phyloP scores from a whole-genome alignment of 1,140 invertebrate genomes.

The Platyura marginata region DNA sequence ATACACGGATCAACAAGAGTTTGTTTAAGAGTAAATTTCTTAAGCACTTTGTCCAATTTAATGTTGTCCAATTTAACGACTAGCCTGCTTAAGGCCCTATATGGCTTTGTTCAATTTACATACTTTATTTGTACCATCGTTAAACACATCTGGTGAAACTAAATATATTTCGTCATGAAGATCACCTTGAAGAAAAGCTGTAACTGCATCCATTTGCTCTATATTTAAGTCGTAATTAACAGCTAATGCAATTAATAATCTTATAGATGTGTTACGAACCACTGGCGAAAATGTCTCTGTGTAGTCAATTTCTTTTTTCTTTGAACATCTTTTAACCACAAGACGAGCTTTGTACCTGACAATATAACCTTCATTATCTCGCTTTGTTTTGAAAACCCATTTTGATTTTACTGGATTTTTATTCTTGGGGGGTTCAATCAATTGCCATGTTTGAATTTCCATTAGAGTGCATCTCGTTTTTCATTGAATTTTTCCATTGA shows the following conservation, averaged over 20 bases:
- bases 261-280: slow-evolving; percentile 5
- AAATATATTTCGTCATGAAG: slow-evolving; percentile 6
- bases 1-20: slow-evolving; percentile 11
- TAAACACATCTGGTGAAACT: slow-evolving; percentile 12
- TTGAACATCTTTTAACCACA: slow-evolving; percentile 10
- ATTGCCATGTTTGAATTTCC: slow-evolving; percentile 8
- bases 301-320: slow-evolving; percentile 9
- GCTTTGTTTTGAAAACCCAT: slow-evolving; percentile 9
- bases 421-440: slow-evolving; percentile 7
- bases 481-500: slow-evolving; percentile 11
- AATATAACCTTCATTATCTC: neutral
- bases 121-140: slow-evolving; percentile 1
- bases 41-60: slow-evolving; percentile 7
- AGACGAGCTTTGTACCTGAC: slow-evolving; percentile 8
- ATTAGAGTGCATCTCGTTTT: slow-evolving; percentile 9
- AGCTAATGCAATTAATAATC: slow-evolving; percentile 10
- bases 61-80: slow-evolving; percentile 14
- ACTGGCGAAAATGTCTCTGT: slow-evolving; percentile 9
- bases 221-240: slow-evolving; percentile 10
- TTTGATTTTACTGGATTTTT: slow-evolving; percentile 8
- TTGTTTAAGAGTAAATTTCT: slow-evolving; percentile 3
- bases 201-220: slow-evolving; percentile 12
- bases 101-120: slow-evolving; percentile 1
- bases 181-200: slow-evolving; percentile 12
- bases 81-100: slow-evolving; percentile 2